Percentiles rank a stretch among this genome's conserved stretches.
Conservation (phyloP, 35 echinoderm and acorn worm species). For the Strongylocentrotus purpuratus region DNA sequence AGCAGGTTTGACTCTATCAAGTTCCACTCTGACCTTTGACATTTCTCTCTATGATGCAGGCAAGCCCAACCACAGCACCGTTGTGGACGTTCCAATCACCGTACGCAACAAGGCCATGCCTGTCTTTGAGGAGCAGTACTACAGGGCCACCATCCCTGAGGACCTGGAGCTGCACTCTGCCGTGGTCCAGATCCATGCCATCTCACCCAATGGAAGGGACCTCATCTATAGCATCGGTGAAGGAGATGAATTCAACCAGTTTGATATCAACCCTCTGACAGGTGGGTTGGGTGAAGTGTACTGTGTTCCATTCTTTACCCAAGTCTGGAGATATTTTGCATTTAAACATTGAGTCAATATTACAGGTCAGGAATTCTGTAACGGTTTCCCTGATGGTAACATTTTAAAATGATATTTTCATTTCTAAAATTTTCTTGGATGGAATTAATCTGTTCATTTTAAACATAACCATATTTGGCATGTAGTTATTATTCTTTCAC, state of each 20-base stretch:
- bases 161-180: conserved; percentile 79
- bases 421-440: neutral
- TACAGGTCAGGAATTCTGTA: too few species aligned
- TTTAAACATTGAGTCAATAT: too few species aligned
- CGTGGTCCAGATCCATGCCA: conserved; percentile 87
- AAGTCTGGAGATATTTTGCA: too few species aligned
- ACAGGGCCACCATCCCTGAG: conserved; percentile 77
- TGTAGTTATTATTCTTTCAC: neutral
- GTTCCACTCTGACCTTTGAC: neutral
- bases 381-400: too few species aligned
- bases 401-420: neutral
- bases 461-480: neutral
- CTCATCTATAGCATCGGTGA: conserved; percentile 91
- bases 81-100: conserved; percentile 82
- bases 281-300: conserved; percentile 43
- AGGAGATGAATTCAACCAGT: conserved; percentile 90
- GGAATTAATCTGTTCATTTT: neutral
- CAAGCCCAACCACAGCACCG: conserved; percentile 69
- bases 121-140: conserved; percentile 89
- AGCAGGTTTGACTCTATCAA: too few species aligned
- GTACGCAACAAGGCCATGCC: conserved; percentile 99
- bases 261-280: conserved; percentile 86
- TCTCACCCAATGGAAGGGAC: conserved; percentile 87
- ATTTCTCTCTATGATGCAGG: conserved; percentile 41
- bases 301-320: neutral